phyloP scores from a whole-genome alignment of 2,797 vertebrate genomes.

The Bovichtus diacanthus region DNA sequence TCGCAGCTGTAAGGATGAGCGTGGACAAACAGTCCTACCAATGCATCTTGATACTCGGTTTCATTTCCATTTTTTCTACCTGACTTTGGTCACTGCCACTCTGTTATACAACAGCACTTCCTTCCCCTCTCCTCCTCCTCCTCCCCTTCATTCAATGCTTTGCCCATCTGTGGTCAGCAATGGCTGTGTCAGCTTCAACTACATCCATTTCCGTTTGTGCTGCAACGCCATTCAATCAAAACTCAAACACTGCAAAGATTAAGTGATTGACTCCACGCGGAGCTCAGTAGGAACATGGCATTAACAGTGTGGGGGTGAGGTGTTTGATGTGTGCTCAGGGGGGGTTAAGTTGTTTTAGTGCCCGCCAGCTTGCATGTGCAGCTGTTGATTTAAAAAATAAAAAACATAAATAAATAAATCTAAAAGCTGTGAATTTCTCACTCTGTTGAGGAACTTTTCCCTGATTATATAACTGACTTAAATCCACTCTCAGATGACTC shows the following conservation, averaged over 20 bases:
- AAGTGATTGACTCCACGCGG: neutral
- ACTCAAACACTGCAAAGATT: neutral
- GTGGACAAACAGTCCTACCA: conserved; percentile 20
- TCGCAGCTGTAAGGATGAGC: neutral
- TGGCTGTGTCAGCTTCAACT: neutral
- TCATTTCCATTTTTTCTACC: conserved; percentile 67
- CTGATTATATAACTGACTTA: conserved; percentile 11
- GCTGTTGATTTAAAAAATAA: conserved; percentile 30
- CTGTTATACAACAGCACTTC: conserved; percentile 43
- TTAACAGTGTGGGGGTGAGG: conserved; percentile 2
- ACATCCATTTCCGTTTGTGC: conserved; percentile 5
- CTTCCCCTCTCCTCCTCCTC: conserved; percentile 32
- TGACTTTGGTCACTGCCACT: neutral
- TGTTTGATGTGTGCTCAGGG: neutral
- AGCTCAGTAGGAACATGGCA: conserved; percentile 2
- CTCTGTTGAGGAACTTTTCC: conserved; percentile 9
- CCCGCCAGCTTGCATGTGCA: neutral
- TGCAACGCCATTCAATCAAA: neutral
- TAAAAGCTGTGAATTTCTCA: conserved; percentile 15
- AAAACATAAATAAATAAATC: too few relatives aligned
- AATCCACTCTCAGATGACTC: conserved; percentile 36
- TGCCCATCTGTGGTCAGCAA: conserved; percentile 8
- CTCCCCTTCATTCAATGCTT: conserved; percentile 4
- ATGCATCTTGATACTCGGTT: conserved; percentile 31
- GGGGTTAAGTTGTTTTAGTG: neutral